phyloP scores from a whole-genome alignment of 1,140 invertebrate genomes.

The Uloborus diversus region DNA sequence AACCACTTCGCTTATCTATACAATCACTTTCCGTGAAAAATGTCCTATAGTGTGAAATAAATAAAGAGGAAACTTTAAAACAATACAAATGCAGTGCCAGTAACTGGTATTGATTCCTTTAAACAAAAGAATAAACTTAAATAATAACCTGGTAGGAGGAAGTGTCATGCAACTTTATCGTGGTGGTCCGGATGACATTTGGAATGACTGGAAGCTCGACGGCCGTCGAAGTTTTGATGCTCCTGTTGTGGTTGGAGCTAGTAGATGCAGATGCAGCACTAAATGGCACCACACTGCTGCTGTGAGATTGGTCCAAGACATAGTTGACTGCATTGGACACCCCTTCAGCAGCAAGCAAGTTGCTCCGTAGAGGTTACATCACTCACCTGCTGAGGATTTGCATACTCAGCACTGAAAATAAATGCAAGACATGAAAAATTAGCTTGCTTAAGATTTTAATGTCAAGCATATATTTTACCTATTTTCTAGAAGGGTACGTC shows the following conservation, averaged over 20 bases:
- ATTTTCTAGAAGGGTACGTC: no score
- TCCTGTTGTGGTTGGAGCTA: not conserved
- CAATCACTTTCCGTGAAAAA: no score
- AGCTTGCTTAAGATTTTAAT: no score
- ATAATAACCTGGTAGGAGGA: slow-evolving; percentile 72
- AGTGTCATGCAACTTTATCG: slow-evolving; percentile 78
- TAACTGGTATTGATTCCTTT: no score
- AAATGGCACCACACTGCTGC: slow-evolving; percentile 27
- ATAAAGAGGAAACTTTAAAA: no score
- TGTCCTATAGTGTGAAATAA: no score
- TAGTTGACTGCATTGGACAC: slow-evolving; percentile 22
- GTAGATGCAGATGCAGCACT: slow-evolving; percentile 12
- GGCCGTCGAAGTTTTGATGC: not conserved
- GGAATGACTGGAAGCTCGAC: slow-evolving; percentile 18
- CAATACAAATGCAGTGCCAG: no score
- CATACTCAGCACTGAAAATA: slow-evolving; percentile 57
- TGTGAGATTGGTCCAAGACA: slow-evolving; percentile 16
- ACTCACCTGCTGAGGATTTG: slow-evolving; percentile 58
- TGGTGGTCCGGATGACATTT: slow-evolving; percentile 75
- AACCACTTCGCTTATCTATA: no score
- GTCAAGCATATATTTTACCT: no score
- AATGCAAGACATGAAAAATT: no score
- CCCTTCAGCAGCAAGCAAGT: slow-evolving; percentile 30
- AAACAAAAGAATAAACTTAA: no score
- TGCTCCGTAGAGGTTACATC: slow-evolving; percentile 59